Conservation (phyloP, 2,113 vertebrate species). For the Oceanodroma tethys region DNA sequence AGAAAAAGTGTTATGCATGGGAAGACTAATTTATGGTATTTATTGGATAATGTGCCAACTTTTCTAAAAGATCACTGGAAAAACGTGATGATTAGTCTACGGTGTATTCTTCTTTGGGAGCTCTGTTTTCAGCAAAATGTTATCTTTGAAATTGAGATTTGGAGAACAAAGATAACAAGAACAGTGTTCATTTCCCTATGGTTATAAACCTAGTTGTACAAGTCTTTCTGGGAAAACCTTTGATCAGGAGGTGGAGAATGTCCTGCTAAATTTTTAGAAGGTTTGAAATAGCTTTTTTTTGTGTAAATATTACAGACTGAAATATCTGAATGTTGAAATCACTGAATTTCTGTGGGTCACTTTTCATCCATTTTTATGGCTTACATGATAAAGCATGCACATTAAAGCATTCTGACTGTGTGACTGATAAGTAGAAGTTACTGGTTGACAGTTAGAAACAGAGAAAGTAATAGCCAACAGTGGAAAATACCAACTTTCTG, state of each 20-base stretch:
- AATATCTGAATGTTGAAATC: background rate
- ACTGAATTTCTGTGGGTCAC: background rate
- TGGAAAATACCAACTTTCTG: background rate
- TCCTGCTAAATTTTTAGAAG: background rate
- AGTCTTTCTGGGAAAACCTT: background rate
- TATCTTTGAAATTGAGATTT: background rate
- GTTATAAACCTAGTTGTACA: background rate
- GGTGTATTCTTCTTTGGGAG: background rate
- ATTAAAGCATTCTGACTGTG: background rate
- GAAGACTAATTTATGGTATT: background rate
- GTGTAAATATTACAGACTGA: background rate
- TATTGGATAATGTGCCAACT: background rate
- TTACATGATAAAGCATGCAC: rapidly evolving
- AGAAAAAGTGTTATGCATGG: background rate
- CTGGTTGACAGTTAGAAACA: background rate
- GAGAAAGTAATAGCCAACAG: background rate
- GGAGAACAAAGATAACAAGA: background rate
- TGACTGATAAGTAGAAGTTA: background rate
- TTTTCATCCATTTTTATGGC: background rate
- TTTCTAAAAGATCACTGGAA: background rate
- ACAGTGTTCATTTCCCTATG: background rate
- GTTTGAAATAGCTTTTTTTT: background rate
- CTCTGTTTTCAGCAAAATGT: background rate
- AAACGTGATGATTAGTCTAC: background rate
- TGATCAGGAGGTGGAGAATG: background rate